These are phyloP conservation scores for Lasioglossum oenotherae DNA, from an alignment of 2,888 invertebrate genomes.

Conservation along the genomic window DNA sequence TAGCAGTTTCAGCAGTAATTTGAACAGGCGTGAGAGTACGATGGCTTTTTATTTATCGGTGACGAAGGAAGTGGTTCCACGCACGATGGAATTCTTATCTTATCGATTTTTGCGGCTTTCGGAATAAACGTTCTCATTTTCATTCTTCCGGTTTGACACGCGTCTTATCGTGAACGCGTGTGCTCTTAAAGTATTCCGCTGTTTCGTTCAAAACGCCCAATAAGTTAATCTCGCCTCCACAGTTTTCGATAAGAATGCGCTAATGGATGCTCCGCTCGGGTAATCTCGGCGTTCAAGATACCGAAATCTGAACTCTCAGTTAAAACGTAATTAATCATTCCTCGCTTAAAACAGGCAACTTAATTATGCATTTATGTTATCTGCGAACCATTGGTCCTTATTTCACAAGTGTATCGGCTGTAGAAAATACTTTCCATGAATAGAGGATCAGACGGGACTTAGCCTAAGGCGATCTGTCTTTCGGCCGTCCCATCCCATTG, in stretches of 20 bases:
- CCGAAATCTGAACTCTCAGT: neutral
- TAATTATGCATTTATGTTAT: neutral
- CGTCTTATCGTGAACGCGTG: neutral
- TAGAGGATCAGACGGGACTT: neutral
- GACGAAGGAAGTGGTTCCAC: neutral
- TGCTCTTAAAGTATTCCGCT: neutral
- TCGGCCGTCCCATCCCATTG: neutral
- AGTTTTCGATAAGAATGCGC: neutral
- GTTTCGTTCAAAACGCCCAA: neutral
- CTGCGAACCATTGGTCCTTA: neutral
- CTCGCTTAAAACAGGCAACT: neutral
- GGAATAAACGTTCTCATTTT: neutral
- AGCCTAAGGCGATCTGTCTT: neutral
- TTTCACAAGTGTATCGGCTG: neutral
- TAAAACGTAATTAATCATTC: neutral
- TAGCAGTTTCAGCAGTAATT: too few species aligned
- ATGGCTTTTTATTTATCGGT: neutral
- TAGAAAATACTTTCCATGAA: neutral
- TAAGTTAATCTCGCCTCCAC: neutral
- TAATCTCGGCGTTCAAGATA: neutral
- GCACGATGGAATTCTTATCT: neutral
- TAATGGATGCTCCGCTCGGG: neutral
- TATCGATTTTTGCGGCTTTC: neutral
- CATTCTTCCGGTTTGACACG: neutral
- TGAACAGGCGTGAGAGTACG: neutral